Base-by-base conservation (phyloP, 2,113 vertebrate species). In the Anser cygnoides region DNA sequence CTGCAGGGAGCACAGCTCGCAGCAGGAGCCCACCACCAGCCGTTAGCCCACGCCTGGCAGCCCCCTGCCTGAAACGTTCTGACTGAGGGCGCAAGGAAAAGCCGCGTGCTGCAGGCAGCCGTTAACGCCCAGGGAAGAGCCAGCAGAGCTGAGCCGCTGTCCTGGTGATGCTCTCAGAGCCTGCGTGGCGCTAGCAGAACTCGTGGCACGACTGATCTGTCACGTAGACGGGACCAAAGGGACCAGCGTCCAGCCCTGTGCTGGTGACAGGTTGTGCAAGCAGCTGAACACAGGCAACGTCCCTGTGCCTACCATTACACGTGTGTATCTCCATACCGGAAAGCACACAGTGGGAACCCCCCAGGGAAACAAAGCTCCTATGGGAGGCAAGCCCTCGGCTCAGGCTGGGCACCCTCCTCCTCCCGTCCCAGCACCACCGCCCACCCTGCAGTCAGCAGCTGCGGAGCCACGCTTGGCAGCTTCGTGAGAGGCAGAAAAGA, bases 381-480 rank as follows among this genome's bases (percentile, higher is more conserved):
- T 3, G 20, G 50, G 58, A 33, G 63, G 37, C 43, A 41, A 33
- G 33, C 37, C 33, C 67, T 46, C 23, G 21, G 84, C 55, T 68
- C 2, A 2, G 55, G 46, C 58, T n/a, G 35, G 31, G 35, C 35
- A 23, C 31, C 61, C 37, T 44, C 61, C 35, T 44, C 39, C 43
- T 22, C 2, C 0, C 14, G 11, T 6, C 28, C 71, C 65, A 66
- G 65, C 44, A 15, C 12, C 25, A 16, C 35, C 57, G 46, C 5
- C 52, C 25, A n/a, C 88, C 49, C 41, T 14, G 26, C 23, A 31
- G 8, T 10, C 12, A 41, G 4, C 10, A n/a, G 3, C 80, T 3
- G 13, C 0, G 1, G 1, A 8, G 22, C 13, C 18, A 2, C 1
- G 31, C 70, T 71, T 4, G 8, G 3, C 26, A 33, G 25, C 3